Evolutionary conservation across 2,797 vertebrate species (phyloP).

Genomic region (Chromis chromis): DNA sequence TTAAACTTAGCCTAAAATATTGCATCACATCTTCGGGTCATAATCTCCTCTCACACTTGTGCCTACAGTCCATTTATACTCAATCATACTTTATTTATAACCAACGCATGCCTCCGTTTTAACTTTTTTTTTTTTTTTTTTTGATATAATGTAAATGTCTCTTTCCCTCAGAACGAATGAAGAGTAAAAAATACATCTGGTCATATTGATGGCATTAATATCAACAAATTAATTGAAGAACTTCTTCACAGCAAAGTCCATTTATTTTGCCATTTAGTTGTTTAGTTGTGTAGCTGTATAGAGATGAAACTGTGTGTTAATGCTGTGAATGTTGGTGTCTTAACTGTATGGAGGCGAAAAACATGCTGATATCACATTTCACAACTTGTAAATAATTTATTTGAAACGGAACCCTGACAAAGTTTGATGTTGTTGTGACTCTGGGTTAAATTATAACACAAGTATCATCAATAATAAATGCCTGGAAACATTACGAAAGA

Average conservation of each 20-base stretch:
- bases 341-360: constrained; percentile 17
- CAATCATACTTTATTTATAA: background rate
- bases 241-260: too few species aligned
- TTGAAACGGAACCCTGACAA: constrained; percentile 50
- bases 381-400: constrained; percentile 50
- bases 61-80: too few species aligned
- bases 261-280: too few species aligned
- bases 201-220: too few species aligned
- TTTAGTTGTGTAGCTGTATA: too few species aligned
- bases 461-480: constrained; percentile 45
- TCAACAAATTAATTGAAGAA: too few species aligned
- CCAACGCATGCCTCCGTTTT: constrained; percentile 31
- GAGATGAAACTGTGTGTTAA: constrained; percentile 19
- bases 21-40: too few species aligned
- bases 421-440: constrained; percentile 47
- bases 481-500: constrained; percentile 47
- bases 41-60: too few species aligned
- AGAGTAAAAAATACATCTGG: background rate
- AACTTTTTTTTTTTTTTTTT: constrained; percentile 7
- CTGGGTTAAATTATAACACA: constrained; percentile 34
- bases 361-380: constrained; percentile 25
- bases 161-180: constrained; percentile 5
- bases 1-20: too few species aligned
- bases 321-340: constrained; percentile 22
- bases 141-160: constrained; percentile 40